phyloP scores from a whole-genome alignment of 2,888 invertebrate genomes.

The Tethea ocularis region DNA sequence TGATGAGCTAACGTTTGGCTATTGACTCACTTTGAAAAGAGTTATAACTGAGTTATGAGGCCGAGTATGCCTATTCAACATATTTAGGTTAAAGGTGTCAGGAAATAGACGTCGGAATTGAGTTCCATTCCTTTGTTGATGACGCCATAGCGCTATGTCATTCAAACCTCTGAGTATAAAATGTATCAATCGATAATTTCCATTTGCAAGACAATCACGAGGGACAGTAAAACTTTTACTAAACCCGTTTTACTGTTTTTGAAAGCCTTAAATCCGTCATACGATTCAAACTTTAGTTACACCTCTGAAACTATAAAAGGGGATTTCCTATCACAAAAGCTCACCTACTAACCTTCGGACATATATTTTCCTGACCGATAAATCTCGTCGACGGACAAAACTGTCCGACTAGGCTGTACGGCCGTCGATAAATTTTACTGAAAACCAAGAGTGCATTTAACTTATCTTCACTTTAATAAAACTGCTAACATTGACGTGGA shows the following conservation, averaged over 20 bases:
- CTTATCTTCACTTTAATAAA: constrained; percentile 2
- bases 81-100: too few relatives aligned
- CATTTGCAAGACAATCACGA: neutral
- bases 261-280: neutral
- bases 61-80: too few relatives aligned
- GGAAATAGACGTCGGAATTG: too few relatives aligned
- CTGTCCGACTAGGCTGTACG: constrained; percentile 5
- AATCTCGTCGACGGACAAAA: constrained; percentile 8
- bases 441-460: neutral
- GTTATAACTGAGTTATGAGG: too few relatives aligned
- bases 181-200: too few relatives aligned
- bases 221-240: neutral
- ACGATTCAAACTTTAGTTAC: neutral
- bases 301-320: neutral
- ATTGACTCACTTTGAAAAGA: too few relatives aligned
- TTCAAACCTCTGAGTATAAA: too few relatives aligned
- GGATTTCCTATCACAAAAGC: neutral
- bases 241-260: too few relatives aligned
- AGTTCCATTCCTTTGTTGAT: too few relatives aligned
- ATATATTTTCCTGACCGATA: constrained; percentile 1
- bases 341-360: neutral
- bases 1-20: too few relatives aligned
- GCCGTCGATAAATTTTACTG: constrained; percentile 8
- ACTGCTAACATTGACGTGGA: neutral
- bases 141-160: too few relatives aligned